phyloP scores from a whole-genome alignment of 1,140 invertebrate species.

The Apis mellifera region Amel_HAv3.1 CM009931.2:27295001-27295500 shows the following conservation, averaged over 20 bases:
- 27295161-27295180: constrained; percentile 45
- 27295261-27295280: constrained; percentile 39
- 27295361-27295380: constrained; percentile 68
- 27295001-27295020: too few relatives aligned
- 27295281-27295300: constrained; percentile 33
- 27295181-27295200: constrained; percentile 48
- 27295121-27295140: constrained; percentile 41
- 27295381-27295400: constrained; percentile 52
- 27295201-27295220: constrained; percentile 76
- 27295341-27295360: constrained; percentile 77
- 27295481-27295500: constrained; percentile 41
- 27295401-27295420: constrained; percentile 64
- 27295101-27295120: neutral
- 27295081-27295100: too few relatives aligned
- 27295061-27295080: too few relatives aligned
- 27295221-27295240: constrained; percentile 69
- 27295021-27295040: neutral
- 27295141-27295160: constrained; percentile 48
- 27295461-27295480: constrained; percentile 41
- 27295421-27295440: constrained; percentile 71
- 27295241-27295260: constrained; percentile 57
- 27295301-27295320: constrained; percentile 75
- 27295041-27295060: neutral
- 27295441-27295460: constrained; percentile 68
- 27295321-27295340: constrained; percentile 74